Evolutionary conservation across 1,140 invertebrate species (phyloP).

Genomic region (Monochamus saltuarius): DNA sequence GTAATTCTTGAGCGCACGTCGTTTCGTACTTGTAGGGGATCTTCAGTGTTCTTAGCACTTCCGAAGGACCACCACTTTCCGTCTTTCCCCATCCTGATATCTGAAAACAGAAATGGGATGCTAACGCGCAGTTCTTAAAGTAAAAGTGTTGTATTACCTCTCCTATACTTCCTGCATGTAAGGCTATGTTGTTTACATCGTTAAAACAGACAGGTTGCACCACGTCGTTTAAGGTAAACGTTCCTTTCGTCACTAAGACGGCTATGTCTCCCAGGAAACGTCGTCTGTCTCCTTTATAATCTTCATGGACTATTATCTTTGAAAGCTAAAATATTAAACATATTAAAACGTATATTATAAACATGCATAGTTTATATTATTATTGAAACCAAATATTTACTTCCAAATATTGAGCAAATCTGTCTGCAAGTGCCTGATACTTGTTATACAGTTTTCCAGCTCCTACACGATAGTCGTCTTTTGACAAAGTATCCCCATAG

Average conservation of each 20-base stretch:
- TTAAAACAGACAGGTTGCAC: constrained; percentile 36
- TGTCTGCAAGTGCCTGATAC: constrained; percentile 25
- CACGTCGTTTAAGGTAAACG: constrained; percentile 25
- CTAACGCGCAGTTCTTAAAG: not conserved
- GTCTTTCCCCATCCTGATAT: constrained; percentile 39
- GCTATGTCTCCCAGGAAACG: constrained; percentile 35
- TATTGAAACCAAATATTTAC: constrained; percentile 14
- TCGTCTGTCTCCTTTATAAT: constrained; percentile 27
- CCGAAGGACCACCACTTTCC: constrained; percentile 17
- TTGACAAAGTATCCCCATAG: constrained; percentile 5
- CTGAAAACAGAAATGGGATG: constrained; percentile 22
- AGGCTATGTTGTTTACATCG: constrained; percentile 1
- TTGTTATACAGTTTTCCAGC: constrained; percentile 35
- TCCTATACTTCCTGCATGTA: constrained; percentile 1
- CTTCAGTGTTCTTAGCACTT: constrained; percentile 28
- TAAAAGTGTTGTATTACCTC: constrained; percentile 5
- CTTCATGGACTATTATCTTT: constrained; percentile 21
- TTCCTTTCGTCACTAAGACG: constrained; percentile 24
- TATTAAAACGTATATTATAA: not conserved
- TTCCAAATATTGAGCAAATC: constrained; percentile 30
- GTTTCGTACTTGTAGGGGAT: constrained; percentile 22
- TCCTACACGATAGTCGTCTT: constrained; percentile 24
- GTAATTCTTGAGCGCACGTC: constrained; percentile 23
- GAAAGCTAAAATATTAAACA: constrained; percentile 29
- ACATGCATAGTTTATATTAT: not conserved